A percentile compares a stretch with the other conserved stretches of the same genome.
phyloP scores from a whole-genome alignment of 2,113 vertebrate genomes.

The Myrmophylax atrothorax region DNA sequence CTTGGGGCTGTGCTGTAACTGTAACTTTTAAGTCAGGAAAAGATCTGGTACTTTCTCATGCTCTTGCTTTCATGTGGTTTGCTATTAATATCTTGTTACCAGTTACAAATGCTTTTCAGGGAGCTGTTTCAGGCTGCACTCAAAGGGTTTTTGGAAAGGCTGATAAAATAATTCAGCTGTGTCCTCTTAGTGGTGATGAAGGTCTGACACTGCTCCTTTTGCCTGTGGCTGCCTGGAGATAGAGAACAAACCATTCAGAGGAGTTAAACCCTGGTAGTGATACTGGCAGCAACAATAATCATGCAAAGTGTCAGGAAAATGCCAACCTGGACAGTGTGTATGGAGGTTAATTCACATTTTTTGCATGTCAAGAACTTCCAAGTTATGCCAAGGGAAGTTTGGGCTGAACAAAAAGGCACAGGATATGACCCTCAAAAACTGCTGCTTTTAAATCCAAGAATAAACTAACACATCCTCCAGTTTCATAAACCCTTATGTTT shows the following conservation, averaged over 20 bases:
- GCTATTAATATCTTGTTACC: not conserved
- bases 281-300: not conserved
- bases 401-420: constrained; percentile 4
- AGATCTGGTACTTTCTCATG: not conserved
- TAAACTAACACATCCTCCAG: constrained; percentile 26
- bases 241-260: not conserved
- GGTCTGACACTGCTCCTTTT: not conserved
- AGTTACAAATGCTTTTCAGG: not conserved
- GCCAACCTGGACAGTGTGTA: not conserved
- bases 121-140: not conserved
- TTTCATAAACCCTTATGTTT: not conserved
- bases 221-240: not conserved
- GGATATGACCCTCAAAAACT: constrained; percentile 25
- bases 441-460: not conserved
- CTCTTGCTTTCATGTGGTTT: not conserved
- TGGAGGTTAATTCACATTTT: not conserved
- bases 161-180: not conserved
- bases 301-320: not conserved
- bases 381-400: constrained; percentile 18
- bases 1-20: not conserved
- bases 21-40: not conserved
- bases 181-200: not conserved
- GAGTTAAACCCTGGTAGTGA: not conserved
- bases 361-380: not conserved
- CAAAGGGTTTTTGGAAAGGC: not conserved